phyloP scores from a whole-genome alignment of 2,888 invertebrate genomes.

The Sisyra nigra region DNA sequence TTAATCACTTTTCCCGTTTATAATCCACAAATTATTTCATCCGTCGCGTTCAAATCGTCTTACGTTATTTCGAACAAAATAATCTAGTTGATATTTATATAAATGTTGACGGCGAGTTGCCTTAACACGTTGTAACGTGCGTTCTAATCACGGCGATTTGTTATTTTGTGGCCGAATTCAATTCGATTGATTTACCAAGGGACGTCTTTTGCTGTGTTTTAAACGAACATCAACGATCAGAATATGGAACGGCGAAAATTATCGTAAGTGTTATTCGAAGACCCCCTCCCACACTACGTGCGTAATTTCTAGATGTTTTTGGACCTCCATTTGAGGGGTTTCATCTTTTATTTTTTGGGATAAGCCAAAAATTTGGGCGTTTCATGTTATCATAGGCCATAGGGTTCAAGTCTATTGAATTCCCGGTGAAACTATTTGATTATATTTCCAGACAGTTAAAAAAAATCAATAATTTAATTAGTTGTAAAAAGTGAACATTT shows the following conservation, averaged over 20 bases:
- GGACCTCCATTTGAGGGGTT: background rate
- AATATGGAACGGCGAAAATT: constrained; percentile 9
- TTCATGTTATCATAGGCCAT: too few relatives aligned
- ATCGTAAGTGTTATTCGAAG: constrained; percentile 6
- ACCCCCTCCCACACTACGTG: too few relatives aligned
- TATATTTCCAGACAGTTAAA: too few relatives aligned
- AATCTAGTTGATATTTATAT: background rate
- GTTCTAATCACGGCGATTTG: background rate
- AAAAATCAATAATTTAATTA: too few relatives aligned
- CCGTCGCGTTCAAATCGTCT: background rate
- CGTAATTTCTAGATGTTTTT: background rate
- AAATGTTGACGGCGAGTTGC: background rate
- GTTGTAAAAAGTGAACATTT: too few relatives aligned
- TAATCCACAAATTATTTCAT: too few relatives aligned
- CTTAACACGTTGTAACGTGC: background rate
- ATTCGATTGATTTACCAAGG: background rate
- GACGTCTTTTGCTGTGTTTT: background rate
- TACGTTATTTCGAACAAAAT: too few relatives aligned
- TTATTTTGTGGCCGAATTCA: background rate
- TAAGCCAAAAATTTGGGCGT: too few relatives aligned
- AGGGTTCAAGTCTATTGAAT: too few relatives aligned
- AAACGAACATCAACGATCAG: background rate
- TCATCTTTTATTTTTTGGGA: too few relatives aligned
- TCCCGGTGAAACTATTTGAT: too few relatives aligned
- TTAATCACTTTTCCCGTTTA: background rate